phyloP scores from a whole-genome alignment of 2,113 vertebrate genomes.

The Salminus brasiliensis region DNA sequence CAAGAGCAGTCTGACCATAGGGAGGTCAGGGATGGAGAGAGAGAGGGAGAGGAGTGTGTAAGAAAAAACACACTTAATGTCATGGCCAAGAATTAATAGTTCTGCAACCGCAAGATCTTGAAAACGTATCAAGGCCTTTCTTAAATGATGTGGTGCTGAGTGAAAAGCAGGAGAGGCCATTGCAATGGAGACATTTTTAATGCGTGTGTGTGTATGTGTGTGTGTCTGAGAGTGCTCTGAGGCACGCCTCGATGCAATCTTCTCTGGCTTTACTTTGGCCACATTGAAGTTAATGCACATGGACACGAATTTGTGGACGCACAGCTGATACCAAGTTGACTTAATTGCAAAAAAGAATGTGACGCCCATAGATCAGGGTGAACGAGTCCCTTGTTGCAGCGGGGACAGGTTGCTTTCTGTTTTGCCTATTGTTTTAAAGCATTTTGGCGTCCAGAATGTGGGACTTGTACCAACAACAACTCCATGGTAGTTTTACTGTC shows the following conservation, averaged over 20 bases:
- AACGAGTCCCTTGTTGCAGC: constrained; percentile 64
- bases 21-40: constrained; percentile 52
- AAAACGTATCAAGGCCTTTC: constrained; percentile 76
- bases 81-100: constrained; percentile 82
- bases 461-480: constrained; percentile 51
- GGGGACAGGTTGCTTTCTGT: constrained; percentile 58
- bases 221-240: constrained; percentile 28
- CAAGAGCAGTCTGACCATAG: constrained; percentile 32
- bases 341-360: constrained; percentile 71
- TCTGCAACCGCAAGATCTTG: constrained; percentile 80
- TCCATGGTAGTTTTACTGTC: constrained; percentile 24
- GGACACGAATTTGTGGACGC: constrained; percentile 22
- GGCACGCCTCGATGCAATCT: constrained; percentile 55
- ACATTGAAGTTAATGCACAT: constrained; percentile 5
- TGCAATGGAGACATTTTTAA: constrained; percentile 53
- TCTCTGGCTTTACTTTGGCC: constrained; percentile 48
- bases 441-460: constrained; percentile 45
- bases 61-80: constrained; percentile 59
- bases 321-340: constrained; percentile 64
- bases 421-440: constrained; percentile 55
- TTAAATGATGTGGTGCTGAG: constrained; percentile 85
- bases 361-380: constrained; percentile 61
- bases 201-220: constrained; percentile 47
- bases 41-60: constrained; percentile 45
- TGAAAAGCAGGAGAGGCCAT: constrained; percentile 78